Conservation (phyloP, 2,113 vertebrate species). For the Oceanites oceanicus region DNA sequence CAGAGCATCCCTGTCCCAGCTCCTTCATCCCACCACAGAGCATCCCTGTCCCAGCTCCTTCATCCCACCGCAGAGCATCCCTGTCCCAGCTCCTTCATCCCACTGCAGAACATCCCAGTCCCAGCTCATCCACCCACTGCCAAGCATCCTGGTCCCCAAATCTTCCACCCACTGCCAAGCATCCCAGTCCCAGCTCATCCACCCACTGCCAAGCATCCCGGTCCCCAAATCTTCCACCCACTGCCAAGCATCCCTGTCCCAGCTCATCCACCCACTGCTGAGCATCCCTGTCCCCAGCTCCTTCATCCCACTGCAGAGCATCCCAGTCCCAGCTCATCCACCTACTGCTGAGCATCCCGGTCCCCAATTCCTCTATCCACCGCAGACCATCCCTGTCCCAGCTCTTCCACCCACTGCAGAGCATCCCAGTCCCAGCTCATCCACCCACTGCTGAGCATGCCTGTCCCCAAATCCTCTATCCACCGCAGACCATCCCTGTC, state of each 20-base stretch:
- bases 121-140: fast-evolving
- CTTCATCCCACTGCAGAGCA: fast-evolving
- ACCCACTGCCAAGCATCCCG: fast-evolving
- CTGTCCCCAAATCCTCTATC: too few species aligned
- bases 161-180: fast-evolving
- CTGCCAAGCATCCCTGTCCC: neutral
- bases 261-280: fast-evolving
- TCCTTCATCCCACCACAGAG: fast-evolving
- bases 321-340: neutral
- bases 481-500: fast-evolving
- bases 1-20: neutral
- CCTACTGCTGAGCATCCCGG: fast-evolving
- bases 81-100: too few species aligned
- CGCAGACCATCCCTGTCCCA: neutral
- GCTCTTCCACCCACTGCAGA: fast-evolving
- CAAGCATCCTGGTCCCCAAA: fast-evolving
- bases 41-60: neutral
- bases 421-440: neutral
- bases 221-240: too few species aligned
- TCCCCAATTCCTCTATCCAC: too few species aligned
- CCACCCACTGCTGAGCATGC: fast-evolving
- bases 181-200: neutral
- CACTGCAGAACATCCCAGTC: fast-evolving
- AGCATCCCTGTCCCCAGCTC: neutral
- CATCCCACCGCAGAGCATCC: fast-evolving